phyloP scores from a whole-genome alignment of 2,113 vertebrate genomes.

The Platichthys stellatus region DNA sequence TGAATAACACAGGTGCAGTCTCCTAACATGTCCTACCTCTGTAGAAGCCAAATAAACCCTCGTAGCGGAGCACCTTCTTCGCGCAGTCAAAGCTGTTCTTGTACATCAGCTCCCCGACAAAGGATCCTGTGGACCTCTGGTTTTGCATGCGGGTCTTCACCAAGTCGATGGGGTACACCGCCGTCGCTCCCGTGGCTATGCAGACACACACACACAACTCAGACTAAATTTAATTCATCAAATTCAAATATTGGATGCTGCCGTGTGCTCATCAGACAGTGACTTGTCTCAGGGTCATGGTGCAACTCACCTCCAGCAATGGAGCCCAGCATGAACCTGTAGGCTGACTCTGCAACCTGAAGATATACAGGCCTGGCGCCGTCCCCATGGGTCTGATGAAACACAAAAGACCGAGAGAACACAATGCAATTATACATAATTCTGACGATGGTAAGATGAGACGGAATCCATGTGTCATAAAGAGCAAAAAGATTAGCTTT shows the following conservation, averaged over 20 bases:
- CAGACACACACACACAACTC: conserved; percentile 9
- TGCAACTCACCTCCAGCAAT: conserved; percentile 84
- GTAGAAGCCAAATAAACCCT: conserved; percentile 96
- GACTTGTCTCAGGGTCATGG: neutral
- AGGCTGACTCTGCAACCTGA: conserved; percentile 93
- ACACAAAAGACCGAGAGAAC: neutral
- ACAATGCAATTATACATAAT: too few relatives aligned
- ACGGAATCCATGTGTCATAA: neutral
- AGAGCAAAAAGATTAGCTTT: neutral
- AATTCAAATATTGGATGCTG: neutral
- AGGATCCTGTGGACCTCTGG: conserved; percentile 91
- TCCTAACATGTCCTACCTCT: conserved; percentile 83
- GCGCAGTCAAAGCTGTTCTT: conserved; percentile 99
- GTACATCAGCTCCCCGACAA: conserved; percentile 96
- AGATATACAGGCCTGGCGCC: conserved; percentile 88
- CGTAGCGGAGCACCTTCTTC: conserved; percentile 97
- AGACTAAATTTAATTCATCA: neutral
- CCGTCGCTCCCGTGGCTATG: conserved; percentile 93
- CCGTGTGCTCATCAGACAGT: neutral
- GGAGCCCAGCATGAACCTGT: conserved; percentile 95
- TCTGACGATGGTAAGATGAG: neutral
- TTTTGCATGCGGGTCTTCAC: conserved; percentile 99
- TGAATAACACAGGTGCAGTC: neutral
- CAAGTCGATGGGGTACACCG: conserved; percentile 96
- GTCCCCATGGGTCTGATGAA: conserved; percentile 85